These are phyloP conservation scores for Odocoileus virginianus DNA, from an alignment of 2,113 vertebrate genomes.

Conservation along the genomic window DNA sequence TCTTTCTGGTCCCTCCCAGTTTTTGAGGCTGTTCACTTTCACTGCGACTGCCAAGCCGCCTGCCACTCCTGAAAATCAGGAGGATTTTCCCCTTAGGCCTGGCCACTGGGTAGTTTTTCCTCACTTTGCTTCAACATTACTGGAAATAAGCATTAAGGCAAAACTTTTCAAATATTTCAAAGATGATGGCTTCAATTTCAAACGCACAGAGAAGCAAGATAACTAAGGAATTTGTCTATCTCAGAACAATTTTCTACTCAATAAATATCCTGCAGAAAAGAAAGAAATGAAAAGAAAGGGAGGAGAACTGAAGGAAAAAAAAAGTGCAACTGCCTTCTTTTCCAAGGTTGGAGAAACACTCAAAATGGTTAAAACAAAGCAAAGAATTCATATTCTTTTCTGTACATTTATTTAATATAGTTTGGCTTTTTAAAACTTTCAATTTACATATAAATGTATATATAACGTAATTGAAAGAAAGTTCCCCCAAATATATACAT, in stretches of 20 bases:
- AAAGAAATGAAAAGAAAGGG: background rate
- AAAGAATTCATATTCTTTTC: background rate
- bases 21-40: background rate
- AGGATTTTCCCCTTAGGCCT: background rate
- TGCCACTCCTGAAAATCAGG: background rate
- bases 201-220: background rate
- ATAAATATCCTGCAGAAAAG: background rate
- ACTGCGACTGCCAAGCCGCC: background rate
- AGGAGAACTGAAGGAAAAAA: background rate
- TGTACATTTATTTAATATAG: constrained; percentile 44
- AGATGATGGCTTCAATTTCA: background rate
- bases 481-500: background rate
- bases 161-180: constrained; percentile 25
- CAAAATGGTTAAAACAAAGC: background rate
- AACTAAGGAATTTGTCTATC: background rate
- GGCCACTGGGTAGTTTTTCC: background rate
- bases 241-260: background rate
- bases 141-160: background rate
- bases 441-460: background rate
- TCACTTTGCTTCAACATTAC: background rate
- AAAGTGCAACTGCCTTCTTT: background rate
- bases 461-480: background rate
- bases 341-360: background rate
- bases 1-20: background rate
- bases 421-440: constrained; percentile 59